phyloP scores from a whole-genome alignment of 2,888 invertebrate genomes.

The Oligia fasciuncula region DNA sequence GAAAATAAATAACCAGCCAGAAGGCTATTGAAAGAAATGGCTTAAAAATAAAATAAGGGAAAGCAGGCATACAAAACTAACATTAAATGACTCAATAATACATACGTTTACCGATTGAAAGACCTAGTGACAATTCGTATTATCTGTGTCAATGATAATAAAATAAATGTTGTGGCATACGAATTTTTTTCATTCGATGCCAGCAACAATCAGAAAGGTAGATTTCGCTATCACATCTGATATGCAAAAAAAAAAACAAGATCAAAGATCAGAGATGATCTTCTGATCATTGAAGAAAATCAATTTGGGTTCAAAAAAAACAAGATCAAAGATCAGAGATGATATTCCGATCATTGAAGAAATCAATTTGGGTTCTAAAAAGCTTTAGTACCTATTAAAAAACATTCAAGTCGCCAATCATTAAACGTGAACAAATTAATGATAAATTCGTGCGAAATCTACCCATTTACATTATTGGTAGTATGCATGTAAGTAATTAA shows the following conservation, averaged over 20 bases:
- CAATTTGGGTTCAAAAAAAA: not conserved
- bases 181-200: not conserved
- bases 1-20: not conserved
- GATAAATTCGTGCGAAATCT: constrained; percentile 16
- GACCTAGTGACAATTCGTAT: constrained; percentile 53
- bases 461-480: not conserved
- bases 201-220: constrained; percentile 4
- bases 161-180: constrained; percentile 7
- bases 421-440: not conserved
- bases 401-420: constrained; percentile 2
- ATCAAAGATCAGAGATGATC: too few species aligned
- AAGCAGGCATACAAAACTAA: constrained; percentile 18
- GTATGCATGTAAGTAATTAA: not conserved
- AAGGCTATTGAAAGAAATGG: constrained; percentile 5
- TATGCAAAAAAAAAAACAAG: too few species aligned
- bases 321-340: too few species aligned
- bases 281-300: not conserved
- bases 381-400: not conserved
- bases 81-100: constrained; percentile 35
- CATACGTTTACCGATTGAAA: constrained; percentile 50
- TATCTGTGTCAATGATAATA: constrained; percentile 22
- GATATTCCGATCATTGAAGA: not conserved
- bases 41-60: not conserved
- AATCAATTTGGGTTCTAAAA: not conserved
- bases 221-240: constrained; percentile 26